These are phyloP conservation scores for Anolis apletophallus DNA, from an alignment of 2,797 vertebrate genomes.

Conservation along the genomic window DNA sequence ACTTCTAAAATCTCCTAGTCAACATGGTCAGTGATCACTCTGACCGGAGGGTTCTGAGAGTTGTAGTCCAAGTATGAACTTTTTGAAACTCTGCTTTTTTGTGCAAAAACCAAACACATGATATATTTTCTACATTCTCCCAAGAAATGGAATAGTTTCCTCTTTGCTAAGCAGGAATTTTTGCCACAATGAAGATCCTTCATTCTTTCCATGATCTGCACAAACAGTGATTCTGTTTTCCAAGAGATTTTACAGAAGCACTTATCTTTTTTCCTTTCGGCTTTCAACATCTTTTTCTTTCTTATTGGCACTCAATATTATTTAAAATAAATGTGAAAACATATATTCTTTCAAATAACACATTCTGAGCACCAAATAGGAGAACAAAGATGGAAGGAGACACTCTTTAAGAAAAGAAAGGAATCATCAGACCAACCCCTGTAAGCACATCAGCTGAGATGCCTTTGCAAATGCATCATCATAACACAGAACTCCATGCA, in stretches of 20 bases:
- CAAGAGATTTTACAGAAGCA: neutral
- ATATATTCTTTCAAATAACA: too few species aligned
- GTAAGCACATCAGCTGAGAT: rapidly evolving
- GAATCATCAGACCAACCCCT: neutral
- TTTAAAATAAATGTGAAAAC: too few species aligned
- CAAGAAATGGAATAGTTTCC: neutral
- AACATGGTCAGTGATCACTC: too few species aligned
- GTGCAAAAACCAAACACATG: neutral
- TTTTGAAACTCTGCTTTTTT: neutral
- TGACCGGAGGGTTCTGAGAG: too few species aligned
- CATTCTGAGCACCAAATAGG: too few species aligned
- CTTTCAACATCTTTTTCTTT: neutral
- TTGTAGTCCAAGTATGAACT: too few species aligned
- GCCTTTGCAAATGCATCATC: neutral
- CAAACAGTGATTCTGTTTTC: neutral
- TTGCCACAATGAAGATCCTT: too few species aligned
- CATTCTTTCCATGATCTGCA: neutral
- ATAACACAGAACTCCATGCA: neutral
- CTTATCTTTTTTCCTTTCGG: neutral
- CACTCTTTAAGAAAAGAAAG: neutral
- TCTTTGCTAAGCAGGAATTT: neutral
- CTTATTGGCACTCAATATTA: too few species aligned
- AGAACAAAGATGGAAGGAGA: neutral
- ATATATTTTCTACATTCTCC: neutral
- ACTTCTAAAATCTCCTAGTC: too few species aligned